Conservation (phyloP, 35 echinoderm and acorn worm genomes). For the Ptychodera flava region DNA sequence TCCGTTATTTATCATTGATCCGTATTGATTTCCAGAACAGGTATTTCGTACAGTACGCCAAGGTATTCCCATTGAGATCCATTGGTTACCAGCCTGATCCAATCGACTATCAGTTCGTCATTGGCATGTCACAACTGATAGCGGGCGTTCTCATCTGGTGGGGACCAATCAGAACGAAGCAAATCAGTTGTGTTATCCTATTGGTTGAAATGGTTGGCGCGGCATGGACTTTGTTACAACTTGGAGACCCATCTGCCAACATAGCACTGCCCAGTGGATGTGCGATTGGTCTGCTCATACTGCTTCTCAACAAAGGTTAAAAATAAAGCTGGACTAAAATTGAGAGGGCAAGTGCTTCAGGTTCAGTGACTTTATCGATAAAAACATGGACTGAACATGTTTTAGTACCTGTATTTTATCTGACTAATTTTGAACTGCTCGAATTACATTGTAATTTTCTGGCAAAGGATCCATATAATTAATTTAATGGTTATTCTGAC, state of each 20-base stretch:
- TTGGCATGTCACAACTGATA: neutral
- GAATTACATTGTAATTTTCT: too few relatives aligned
- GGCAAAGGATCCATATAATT: too few relatives aligned
- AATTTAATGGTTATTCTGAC: too few relatives aligned
- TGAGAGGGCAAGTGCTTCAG: too few relatives aligned
- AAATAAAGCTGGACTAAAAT: neutral
- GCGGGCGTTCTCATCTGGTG: neutral
- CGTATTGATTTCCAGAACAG: too few relatives aligned
- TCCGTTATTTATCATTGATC: too few relatives aligned
- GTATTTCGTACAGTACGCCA: neutral
- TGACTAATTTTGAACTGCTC: too few relatives aligned
- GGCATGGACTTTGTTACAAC: neutral
- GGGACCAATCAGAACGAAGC: neutral
- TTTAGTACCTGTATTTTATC: too few relatives aligned
- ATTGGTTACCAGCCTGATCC: neutral
- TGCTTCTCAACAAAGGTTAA: neutral
- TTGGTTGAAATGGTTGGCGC: neutral
- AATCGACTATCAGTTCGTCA: neutral
- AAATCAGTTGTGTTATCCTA: neutral
- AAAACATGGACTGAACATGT: too few relatives aligned
- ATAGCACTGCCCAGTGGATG: neutral
- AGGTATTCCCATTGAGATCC: neutral
- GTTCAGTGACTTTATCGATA: too few relatives aligned
- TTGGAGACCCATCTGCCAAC: neutral
- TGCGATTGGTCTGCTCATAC: neutral